A percentile compares a stretch with the other conserved stretches of the same genome.
phyloP scores from a whole-genome alignment of 2,113 vertebrate genomes.

The Alces alces region DNA sequence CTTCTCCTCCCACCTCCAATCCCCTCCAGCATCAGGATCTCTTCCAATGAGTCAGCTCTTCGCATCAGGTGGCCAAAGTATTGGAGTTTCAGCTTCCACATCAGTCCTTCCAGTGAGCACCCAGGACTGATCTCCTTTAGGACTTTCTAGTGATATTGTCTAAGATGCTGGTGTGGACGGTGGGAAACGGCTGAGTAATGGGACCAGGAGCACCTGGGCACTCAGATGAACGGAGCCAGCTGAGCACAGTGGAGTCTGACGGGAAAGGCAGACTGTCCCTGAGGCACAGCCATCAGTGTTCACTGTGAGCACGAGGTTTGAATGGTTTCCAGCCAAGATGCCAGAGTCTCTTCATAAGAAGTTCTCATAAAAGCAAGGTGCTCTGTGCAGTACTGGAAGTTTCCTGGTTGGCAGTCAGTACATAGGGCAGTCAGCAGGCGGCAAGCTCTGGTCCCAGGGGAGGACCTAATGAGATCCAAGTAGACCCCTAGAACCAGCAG shows the following conservation, averaged over 20 bases:
- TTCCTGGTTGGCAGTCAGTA: neutral
- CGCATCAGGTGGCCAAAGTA: neutral
- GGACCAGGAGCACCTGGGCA: neutral
- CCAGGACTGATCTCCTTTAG: no score
- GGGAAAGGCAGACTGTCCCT: neutral
- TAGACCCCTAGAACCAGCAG: neutral
- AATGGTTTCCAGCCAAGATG: neutral
- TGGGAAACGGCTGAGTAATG: neutral
- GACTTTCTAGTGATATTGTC: neutral
- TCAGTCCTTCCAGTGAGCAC: no score
- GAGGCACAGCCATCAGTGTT: neutral
- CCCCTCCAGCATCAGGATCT: neutral
- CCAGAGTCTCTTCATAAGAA: neutral
- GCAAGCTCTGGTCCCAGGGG: neutral
- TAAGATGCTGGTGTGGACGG: neutral
- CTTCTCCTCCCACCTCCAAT: neutral
- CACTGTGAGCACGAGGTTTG: neutral
- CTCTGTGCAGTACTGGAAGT: neutral
- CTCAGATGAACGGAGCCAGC: neutral
- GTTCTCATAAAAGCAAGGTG: neutral
- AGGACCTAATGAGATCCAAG: neutral
- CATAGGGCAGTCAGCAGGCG: neutral
- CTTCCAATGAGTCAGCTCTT: neutral
- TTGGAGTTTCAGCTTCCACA: neutral
- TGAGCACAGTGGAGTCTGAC: neutral